Base-by-base conservation (phyloP, 2,888 invertebrate species). In the Lycia hirtaria region DNA sequence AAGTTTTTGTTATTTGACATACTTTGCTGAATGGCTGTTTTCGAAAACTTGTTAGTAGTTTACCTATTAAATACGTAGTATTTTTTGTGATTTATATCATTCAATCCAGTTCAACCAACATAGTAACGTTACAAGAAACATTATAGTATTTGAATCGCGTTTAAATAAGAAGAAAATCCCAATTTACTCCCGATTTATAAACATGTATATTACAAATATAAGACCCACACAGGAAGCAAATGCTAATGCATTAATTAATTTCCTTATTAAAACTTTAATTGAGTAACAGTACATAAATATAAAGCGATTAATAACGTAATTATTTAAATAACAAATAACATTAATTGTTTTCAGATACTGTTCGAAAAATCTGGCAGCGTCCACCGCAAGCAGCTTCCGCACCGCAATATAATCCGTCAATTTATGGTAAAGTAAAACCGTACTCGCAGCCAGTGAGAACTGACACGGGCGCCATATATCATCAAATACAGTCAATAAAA, bases 401-500 rank as follows among this genome's bases (percentile, higher is more conserved):
- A 12, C 73, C 80, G 0, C 78, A 81, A 44, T 76, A 77, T 55
- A 72, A 71, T 6, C 70, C 83, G 17, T 68, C 81, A n/a, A 58
- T 72, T n/a, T 89, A 78, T 51, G 90, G 90, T 0, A 81, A 75
- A 75, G 53, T 85, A 6, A 73, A 75, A 15, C 77, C 85, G 7
- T 78, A 81, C 58, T 78, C 79, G 1, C 75, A 76, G 15, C 82
- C 83, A 3, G 73, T 73, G 24, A 77, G 64, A 49, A 65, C 81
- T 14, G 83, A 88, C 28, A 78, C 84, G 1, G 83, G 88, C 55
- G 64, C 66, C 20, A 80, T 87, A 65, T 89, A 87, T 65, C 76
- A 78, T 58, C 83, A 89, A 74, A 88, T 88, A 71, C 85, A 85
- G 72, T 76, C 87, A 19, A 89, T 91, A 58, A 87, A 84, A 68